phyloP scores from a whole-genome alignment of 2,888 invertebrate species.

The Nineta flava region DNA sequence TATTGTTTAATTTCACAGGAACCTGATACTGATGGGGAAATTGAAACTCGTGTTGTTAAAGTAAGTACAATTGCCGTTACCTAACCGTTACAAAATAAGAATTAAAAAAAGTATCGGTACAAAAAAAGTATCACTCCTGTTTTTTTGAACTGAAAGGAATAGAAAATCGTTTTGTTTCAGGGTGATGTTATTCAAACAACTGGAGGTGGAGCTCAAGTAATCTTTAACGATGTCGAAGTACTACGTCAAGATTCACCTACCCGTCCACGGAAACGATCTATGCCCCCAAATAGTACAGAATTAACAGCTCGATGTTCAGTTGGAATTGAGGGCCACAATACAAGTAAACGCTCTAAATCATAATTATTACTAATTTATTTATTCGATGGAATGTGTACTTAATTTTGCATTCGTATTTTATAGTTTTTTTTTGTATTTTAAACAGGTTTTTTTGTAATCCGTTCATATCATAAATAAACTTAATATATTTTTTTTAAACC shows the following conservation, averaged over 20 bases:
- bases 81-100: too few relatives aligned
- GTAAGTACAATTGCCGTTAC: conserved; percentile 6
- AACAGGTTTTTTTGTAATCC: too few relatives aligned
- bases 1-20: conserved; percentile 90
- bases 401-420: background rate
- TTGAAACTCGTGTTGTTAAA: conserved; percentile 55
- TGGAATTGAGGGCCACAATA: conserved; percentile 2
- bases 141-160: background rate
- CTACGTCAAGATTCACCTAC: conserved; percentile 67
- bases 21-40: conserved; percentile 78
- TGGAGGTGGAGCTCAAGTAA: conserved; percentile 88
- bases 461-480: too few relatives aligned
- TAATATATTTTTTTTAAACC: too few relatives aligned
- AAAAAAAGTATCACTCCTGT: background rate
- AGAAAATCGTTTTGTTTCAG: conserved; percentile 27
- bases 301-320: background rate
- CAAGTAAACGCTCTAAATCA: background rate
- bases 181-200: conserved; percentile 87
- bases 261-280: background rate
- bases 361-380: background rate
- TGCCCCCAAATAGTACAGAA: background rate
- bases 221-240: conserved; percentile 89
- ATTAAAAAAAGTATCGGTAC: background rate
- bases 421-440: background rate
- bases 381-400: background rate